A percentile compares a stretch with the other conserved stretches of the same genome.
phyloP scores from a whole-genome alignment of 2,888 invertebrate genomes.

The Girardia tigrina region DNA sequence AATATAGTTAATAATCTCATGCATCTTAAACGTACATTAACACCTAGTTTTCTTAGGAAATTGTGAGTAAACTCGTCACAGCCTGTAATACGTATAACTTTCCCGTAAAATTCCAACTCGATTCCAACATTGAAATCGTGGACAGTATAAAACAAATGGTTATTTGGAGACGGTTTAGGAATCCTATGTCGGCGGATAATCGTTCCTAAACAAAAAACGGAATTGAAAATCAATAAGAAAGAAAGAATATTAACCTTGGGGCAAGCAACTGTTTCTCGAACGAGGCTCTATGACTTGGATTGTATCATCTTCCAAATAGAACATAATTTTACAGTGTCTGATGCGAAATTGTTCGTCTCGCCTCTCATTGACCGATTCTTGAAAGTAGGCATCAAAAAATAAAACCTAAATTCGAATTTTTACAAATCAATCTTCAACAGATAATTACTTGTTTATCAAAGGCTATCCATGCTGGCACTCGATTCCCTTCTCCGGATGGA shows the following conservation, averaged over 20 bases:
- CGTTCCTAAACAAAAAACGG: constrained; percentile 53
- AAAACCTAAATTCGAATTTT: constrained; percentile 10
- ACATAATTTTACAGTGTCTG: constrained; percentile 68
- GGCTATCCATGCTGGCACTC: constrained; percentile 69
- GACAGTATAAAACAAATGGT: constrained; percentile 66
- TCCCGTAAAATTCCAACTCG: constrained; percentile 65
- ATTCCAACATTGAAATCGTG: constrained; percentile 72
- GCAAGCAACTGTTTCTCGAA: constrained; percentile 68
- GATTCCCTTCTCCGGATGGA: constrained; percentile 62
- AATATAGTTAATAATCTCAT: too few relatives aligned
- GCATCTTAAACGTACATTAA: too few relatives aligned
- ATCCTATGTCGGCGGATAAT: constrained; percentile 69
- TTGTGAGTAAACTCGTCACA: constrained; percentile 74
- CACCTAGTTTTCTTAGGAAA: constrained; percentile 70
- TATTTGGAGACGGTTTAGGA: constrained; percentile 61
- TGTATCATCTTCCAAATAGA: constrained; percentile 77
- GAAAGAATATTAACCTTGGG: constrained; percentile 70
- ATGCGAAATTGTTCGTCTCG: constrained; percentile 59
- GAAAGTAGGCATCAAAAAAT: constrained; percentile 31
- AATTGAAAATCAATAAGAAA: constrained; percentile 31
- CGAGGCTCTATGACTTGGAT: constrained; percentile 71
- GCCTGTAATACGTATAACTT: constrained; percentile 65
- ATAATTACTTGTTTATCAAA: constrained; percentile 62
- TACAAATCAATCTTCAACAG: constrained; percentile 20
- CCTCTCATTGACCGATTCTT: constrained; percentile 64